Conservation (phyloP, 2,888 invertebrate genomes). For the Pachymerium ferrugineum region DNA sequence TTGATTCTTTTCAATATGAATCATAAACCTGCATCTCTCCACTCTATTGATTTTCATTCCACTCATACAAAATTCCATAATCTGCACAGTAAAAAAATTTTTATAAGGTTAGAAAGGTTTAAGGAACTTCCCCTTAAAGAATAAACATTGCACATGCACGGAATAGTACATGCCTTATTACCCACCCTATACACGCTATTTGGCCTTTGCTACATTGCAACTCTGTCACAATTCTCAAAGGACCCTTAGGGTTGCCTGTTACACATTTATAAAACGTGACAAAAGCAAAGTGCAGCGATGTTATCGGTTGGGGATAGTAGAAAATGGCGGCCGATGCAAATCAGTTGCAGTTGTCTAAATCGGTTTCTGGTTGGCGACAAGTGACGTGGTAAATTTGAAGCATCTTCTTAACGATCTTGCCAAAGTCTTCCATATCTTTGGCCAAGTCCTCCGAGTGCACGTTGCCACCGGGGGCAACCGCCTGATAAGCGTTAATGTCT, state of each 20-base stretch:
- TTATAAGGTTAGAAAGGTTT: too few relatives aligned
- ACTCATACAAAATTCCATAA: too few relatives aligned
- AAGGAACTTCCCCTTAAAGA: neutral
- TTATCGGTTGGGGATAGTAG: too few relatives aligned
- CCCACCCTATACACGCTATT: neutral
- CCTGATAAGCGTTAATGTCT: conserved; percentile 40
- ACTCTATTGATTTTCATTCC: too few relatives aligned
- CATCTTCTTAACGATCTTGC: conserved; percentile 41
- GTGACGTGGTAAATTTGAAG: conserved; percentile 40
- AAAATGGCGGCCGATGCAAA: too few relatives aligned
- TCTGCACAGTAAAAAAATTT: too few relatives aligned
- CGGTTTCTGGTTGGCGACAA: conserved; percentile 23
- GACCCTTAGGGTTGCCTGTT: neutral
- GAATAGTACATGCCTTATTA: neutral
- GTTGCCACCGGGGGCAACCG: conserved; percentile 35
- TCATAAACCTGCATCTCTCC: too few relatives aligned
- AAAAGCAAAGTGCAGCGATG: neutral
- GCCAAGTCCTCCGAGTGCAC: conserved; percentile 40
- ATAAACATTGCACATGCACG: neutral
- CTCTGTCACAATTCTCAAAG: neutral
- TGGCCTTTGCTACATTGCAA: neutral
- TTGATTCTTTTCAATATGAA: too few relatives aligned
- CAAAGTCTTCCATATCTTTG: conserved; percentile 42
- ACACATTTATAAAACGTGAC: neutral
- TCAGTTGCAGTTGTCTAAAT: neutral